Conservation (phyloP, 2,113 vertebrate species). For the Anoura caudifer region DNA sequence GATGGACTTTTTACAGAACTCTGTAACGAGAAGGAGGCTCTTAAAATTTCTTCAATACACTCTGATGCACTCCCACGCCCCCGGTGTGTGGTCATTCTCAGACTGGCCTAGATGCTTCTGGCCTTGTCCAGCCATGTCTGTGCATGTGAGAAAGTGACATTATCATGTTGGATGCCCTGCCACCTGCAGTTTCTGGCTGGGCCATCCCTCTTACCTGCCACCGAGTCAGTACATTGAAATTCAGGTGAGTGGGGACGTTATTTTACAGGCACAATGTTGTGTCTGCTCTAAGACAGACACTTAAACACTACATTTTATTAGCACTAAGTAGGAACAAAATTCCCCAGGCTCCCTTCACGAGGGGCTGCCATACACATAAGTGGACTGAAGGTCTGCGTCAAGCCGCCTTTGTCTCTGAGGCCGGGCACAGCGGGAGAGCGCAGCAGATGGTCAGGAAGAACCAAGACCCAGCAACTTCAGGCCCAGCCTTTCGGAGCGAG, state of each 20-base stretch:
- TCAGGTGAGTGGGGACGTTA: neutral
- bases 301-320: neutral
- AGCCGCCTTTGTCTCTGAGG: fast-evolving
- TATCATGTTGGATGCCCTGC: neutral
- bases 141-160: neutral
- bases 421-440: neutral
- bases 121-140: neutral
- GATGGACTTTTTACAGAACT: neutral
- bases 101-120: neutral
- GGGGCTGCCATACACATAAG: neutral
- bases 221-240: neutral
- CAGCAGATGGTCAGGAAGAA: neutral
- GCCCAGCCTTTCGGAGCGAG: neutral
- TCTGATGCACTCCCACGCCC: neutral
- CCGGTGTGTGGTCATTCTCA: neutral
- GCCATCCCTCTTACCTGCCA: neutral
- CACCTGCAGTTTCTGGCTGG: neutral
- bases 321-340: neutral
- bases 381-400: neutral
- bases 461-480: neutral
- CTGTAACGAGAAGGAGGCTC: neutral
- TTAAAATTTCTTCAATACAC: neutral
- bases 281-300: neutral
- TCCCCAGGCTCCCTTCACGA: neutral
- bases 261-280: neutral